Base-by-base conservation (phyloP, 1,140 invertebrate genomes). In the Heliothis virescens region DNA sequence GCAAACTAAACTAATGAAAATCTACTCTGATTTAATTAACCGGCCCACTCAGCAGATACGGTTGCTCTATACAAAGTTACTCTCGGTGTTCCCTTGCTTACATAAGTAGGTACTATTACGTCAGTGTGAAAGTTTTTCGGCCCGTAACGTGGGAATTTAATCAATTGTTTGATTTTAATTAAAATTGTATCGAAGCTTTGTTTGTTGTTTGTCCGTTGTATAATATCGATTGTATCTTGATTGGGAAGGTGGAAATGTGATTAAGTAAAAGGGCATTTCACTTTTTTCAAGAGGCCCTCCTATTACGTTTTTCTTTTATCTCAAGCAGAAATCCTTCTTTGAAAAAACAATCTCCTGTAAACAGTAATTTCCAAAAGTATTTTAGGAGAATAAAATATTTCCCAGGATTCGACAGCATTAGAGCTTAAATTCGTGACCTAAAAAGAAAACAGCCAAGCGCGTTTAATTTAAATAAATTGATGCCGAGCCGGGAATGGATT, bases 161-260 rank as follows among this genome's bases (percentile, higher is more conserved):
- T 74, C 72, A 74, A 60, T 47, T 74, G 72, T 74, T 74, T 60
- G 71, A 59, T 53, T 74, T 60, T 74, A 74, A 74, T 74, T 74
- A 74, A 60, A 74, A 74, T 48, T 62, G 55, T 60, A 74, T 73
- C 53, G 41, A 18, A n/a, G 41, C 72, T 74, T 74, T 74, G 18
- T 74, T 60, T 55, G n/a, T 5, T 26, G 26, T 48, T 53, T 53
- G 52, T 53, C 10, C 34, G 34, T 60, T 74, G 41, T 62, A 41
- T 50, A 74, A 60, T 60, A 47, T 21, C 26, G n/a, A 74, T 59
- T 47, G 57, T 29, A 13, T 18, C 50, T 57, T 59, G 10, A 47
- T 55, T 55, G 29, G 18, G 71, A 73, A 47, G n/a, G 15, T 26
- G n/a, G 41, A 65, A 41, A 41, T 48, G 47, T 48, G 41, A 41